Evolutionary conservation across 2,888 invertebrate genomes (phyloP), one percentile per base, ranked within the genome.

Genomic region (Platypus cylindrus): DNA sequence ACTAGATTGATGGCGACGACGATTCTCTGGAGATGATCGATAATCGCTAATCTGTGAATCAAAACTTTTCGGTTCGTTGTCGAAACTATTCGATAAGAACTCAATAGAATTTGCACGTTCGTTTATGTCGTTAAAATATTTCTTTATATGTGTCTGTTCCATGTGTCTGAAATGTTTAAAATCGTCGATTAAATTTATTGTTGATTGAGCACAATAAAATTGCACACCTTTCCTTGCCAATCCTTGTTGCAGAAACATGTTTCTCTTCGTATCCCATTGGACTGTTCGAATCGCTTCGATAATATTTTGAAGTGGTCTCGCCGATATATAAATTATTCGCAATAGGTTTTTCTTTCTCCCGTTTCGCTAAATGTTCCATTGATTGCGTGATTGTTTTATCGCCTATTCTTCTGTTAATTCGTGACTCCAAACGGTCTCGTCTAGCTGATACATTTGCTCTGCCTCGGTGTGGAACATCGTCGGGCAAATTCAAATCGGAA

Each of bases 391-490:
- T 40, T 3, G 45, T 39, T 36, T 58, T 59, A 22, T 67, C 67
- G 17, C 58, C 63, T 16, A 58, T 59, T 45, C 63, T 64, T 29
- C 79, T 67, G 37, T 78, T 73, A 30, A 84, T 71, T 39, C 83
- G 68, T 1, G 83, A 83, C 56, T 85, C 83, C 11, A 85, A 63
- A 23, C 80, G 68, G 41, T 82, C 78, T 11, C 84, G 66, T 32
- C 84, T 65, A 17, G 79, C 76, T 50, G 82, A 79, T 37, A 84
- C 55, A 51, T 80, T 77, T 30, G 58, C 65, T 16, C 64, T 59
- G 37, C 61, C 60, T 36, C 54, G 61, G 18, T 44, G 42, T 24
- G 47, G 45, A 9, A 44, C 46, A 12, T 52, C 51, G 27, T 56
- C 55, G 5, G 49, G 38, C 16, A 30, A 24, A 5, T 17, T 30